A percentile compares a stretch with the other conserved stretches of the same genome.
phyloP scores from a whole-genome alignment of 2,888 invertebrate genomes.

The Nemurella pictetii region DNA sequence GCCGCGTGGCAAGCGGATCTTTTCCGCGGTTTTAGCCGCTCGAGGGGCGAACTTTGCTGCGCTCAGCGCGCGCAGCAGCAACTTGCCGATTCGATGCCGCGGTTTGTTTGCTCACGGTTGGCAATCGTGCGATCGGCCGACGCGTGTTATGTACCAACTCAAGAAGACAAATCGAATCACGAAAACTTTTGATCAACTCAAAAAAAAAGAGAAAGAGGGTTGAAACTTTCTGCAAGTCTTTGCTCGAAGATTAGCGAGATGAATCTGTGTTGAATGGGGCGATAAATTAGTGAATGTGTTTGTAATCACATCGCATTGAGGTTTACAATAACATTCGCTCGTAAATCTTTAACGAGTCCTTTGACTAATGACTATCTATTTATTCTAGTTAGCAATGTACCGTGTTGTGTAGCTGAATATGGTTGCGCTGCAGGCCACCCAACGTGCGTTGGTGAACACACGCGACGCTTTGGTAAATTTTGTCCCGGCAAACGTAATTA shows the following conservation, averaged over 20 bases:
- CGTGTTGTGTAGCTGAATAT: background rate
- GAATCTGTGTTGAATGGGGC: background rate
- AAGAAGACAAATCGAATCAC: constrained; percentile 16
- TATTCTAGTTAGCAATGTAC: background rate
- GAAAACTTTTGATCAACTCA: background rate
- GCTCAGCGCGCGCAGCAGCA: background rate
- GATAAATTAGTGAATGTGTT: background rate
- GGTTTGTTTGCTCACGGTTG: background rate
- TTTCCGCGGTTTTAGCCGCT: too few species aligned
- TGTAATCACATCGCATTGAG: background rate
- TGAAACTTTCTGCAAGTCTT: background rate
- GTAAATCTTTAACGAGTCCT: background rate
- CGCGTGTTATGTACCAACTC: background rate
- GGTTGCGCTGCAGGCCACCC: background rate
- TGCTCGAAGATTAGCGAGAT: background rate
- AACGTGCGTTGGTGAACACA: background rate
- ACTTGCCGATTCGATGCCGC: background rate
- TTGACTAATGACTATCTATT: background rate
- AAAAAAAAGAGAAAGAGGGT: background rate
- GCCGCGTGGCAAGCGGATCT: too few species aligned
- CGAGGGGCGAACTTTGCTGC: background rate
- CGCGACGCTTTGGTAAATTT: background rate
- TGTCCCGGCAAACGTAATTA: background rate
- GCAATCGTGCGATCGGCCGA: background rate
- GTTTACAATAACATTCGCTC: background rate